Base-by-base conservation (phyloP, 2,888 invertebrate genomes). In the Dryadula phaetusa region DNA sequence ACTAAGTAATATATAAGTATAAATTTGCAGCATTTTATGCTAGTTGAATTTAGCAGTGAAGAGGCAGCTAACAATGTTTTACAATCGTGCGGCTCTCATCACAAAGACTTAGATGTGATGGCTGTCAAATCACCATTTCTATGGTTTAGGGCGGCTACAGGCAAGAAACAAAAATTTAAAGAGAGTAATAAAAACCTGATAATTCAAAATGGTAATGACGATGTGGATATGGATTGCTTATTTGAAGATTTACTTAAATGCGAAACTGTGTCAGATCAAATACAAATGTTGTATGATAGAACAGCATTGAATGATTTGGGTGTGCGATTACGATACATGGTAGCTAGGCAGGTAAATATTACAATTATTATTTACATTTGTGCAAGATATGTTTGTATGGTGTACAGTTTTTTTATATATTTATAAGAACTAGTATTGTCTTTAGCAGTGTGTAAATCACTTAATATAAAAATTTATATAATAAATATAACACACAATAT, bases 281-380 rank as follows among this genome's bases (percentile, higher is more conserved):
- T 98, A 79, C 81, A 88, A 56, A 62, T 88, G 22, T 80, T 97
- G 18, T 93, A 96, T 82, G 83, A 94, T 47, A 80, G 81, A 28
- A 95, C 95, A 2, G 93, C 92, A 72, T 83, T 98, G 37, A 95
- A 95, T 82, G 97, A 98, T 75, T 82, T 97, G 20, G 96, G 96
- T 14, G 88, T 93, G 1, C 93, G 97, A 62, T 83, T 98, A 73
- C 93, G 98, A 69, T 98, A 95, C 84, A 87, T 97, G 74, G 95
- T 96, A 3, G 96, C 97, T 0, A 85, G 94, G 73, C 96, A 96
- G 90, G 93, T 93, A 53, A 70, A 28, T 42, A 18, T 7, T n/a
- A n/a, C n/a, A n/a, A n/a, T n/a, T n/a, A n/a, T n/a, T n/a, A n/a
- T n/a, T n/a, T n/a, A n/a, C n/a, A n/a, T n/a, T n/a, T n/a, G n/a